A percentile compares a stretch with the other conserved stretches of the same genome.
Conservation (phyloP, 2,888 invertebrate genomes). For the Andricus curvator region DNA sequence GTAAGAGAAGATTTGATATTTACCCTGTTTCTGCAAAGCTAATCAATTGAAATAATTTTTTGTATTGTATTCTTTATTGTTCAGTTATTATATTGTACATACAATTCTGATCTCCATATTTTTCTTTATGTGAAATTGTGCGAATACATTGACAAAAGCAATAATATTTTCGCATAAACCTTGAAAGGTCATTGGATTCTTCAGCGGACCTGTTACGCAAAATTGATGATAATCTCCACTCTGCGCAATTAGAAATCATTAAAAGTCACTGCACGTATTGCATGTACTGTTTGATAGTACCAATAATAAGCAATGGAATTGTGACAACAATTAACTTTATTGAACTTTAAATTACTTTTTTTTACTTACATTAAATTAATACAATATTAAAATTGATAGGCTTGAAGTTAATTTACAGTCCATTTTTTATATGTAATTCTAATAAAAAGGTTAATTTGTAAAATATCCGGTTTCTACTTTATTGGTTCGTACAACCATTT, state of each 20-base stretch:
- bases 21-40: no score
- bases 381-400: background rate
- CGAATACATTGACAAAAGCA: background rate
- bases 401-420: background rate
- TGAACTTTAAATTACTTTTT: background rate
- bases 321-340: constrained; percentile 7
- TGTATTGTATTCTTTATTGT: background rate
- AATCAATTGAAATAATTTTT: no score
- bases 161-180: constrained; percentile 34
- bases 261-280: constrained; percentile 12
- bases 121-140: background rate
- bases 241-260: constrained; percentile 28
- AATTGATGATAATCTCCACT: constrained; percentile 30
- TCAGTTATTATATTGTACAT: background rate
- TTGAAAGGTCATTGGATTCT: constrained; percentile 30
- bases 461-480: no score
- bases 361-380: background rate
- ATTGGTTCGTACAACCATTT: no score
- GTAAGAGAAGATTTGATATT: no score
- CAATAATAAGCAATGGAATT: constrained; percentile 26
- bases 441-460: no score
- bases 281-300: constrained; percentile 9
- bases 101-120: background rate
- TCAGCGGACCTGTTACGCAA: constrained; percentile 26
- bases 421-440: no score